Conservation (phyloP, 2,888 invertebrate genomes). For the Ectemnius continuus region DNA sequence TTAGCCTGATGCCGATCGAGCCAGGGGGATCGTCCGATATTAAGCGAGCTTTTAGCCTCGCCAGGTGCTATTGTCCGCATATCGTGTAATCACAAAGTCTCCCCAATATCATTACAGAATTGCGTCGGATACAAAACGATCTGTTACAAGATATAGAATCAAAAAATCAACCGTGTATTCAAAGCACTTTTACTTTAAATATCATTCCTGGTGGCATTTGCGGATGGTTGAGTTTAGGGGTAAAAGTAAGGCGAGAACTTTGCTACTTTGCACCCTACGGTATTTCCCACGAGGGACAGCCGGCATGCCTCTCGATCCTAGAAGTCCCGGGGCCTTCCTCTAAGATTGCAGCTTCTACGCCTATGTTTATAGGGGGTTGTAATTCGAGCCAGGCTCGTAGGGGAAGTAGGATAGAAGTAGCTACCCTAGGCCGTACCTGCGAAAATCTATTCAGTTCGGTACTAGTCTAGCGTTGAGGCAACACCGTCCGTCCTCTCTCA, state of each 20-base stretch:
- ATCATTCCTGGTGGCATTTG: no score
- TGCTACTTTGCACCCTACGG: no score
- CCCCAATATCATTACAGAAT: no score
- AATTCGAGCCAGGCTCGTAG: conserved; percentile 67
- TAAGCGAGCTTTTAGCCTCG: no score
- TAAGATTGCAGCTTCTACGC: conserved; percentile 59
- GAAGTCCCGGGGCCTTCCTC: conserved; percentile 5
- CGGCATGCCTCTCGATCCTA: background rate
- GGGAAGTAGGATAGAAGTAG: conserved; percentile 64
- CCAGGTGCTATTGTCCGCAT: no score
- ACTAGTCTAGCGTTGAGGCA: conserved; percentile 46
- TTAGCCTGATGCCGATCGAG: background rate
- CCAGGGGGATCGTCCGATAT: no score
- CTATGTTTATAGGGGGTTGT: conserved; percentile 72
- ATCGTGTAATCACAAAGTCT: no score
- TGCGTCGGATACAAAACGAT: no score
- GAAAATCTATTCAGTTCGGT: conserved; percentile 68
- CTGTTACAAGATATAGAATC: no score
- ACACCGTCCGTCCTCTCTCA: conserved; percentile 18
- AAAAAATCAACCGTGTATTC: no score
- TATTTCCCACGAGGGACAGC: no score
- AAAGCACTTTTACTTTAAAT: no score
- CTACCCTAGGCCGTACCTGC: conserved; percentile 73
- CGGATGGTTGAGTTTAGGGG: background rate
- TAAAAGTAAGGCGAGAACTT: background rate